Conservation (phyloP, 2,797 vertebrate genomes). For the Chaunax sp. region DNA sequence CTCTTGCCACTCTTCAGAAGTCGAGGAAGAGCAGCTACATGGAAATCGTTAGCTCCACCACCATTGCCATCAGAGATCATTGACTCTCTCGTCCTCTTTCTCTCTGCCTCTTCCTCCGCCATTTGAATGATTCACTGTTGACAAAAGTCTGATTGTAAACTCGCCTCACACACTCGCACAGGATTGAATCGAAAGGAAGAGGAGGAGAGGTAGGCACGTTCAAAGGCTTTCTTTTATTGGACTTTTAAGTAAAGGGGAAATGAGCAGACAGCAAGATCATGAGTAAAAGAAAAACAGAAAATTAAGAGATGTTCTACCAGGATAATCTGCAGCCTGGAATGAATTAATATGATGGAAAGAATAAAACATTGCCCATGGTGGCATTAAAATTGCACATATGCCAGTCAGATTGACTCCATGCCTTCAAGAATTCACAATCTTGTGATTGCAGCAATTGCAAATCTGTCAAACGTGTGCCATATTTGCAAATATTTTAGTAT, state of each 20-base stretch:
- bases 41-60: conserved; percentile 73
- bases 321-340: not conserved
- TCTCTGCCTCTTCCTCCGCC: conserved; percentile 47
- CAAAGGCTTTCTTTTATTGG: conserved; percentile 30
- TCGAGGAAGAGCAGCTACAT: conserved; percentile 76
- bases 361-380: too few species aligned
- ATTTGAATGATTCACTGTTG: conserved; percentile 75
- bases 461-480: not conserved
- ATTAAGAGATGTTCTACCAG: conserved; percentile 9
- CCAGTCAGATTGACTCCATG: not conserved
- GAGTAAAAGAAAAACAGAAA: not conserved
- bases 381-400: not conserved
- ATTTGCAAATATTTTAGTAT: not conserved
- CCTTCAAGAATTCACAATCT: not conserved
- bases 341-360: not conserved
- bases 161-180: conserved; percentile 45
- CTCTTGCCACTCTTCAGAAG: conserved; percentile 39
- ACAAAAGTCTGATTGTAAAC: conserved; percentile 79
- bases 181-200: conserved; percentile 29
- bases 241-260: conserved; percentile 33
- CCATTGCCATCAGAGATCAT: conserved; percentile 73
- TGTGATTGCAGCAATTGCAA: not conserved
- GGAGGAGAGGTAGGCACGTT: not conserved
- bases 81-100: conserved; percentile 65
- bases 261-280: not conserved